phyloP scores from a whole-genome alignment of 2,113 vertebrate genomes.

The Oreochromis niloticus region DNA sequence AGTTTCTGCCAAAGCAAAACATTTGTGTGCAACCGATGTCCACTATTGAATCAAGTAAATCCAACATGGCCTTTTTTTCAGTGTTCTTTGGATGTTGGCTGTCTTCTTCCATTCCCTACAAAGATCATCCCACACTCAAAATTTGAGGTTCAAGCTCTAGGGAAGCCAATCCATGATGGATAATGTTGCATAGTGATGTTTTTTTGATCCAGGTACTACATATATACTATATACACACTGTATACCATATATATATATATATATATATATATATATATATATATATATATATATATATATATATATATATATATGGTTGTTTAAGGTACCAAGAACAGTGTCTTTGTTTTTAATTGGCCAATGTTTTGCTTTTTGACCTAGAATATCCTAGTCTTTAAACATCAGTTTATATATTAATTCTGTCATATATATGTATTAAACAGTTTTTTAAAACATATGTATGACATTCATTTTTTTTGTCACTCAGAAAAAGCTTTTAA shows the following conservation, averaged over 20 bases:
- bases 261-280: background rate
- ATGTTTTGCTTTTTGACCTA: background rate
- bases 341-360: accelerated
- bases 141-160: background rate
- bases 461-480: background rate
- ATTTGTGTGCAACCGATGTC: no score
- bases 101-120: background rate
- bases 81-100: background rate
- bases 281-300: no score
- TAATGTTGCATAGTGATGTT: background rate
- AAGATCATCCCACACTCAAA: background rate
- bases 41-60: no score
- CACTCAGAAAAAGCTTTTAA: background rate
- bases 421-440: no score
- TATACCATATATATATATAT: no score
- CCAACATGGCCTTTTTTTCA: no score
- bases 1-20: no score
- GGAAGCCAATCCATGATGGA: background rate
- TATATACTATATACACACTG: background rate
- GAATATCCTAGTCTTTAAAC: background rate
- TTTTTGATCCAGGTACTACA: background rate
- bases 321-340: background rate
- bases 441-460: background rate
- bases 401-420: background rate
- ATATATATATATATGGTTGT: background rate